Evolutionary conservation across 2,113 vertebrate genomes (phyloP).

Genomic region (Notarius quadriscutis): DNA sequence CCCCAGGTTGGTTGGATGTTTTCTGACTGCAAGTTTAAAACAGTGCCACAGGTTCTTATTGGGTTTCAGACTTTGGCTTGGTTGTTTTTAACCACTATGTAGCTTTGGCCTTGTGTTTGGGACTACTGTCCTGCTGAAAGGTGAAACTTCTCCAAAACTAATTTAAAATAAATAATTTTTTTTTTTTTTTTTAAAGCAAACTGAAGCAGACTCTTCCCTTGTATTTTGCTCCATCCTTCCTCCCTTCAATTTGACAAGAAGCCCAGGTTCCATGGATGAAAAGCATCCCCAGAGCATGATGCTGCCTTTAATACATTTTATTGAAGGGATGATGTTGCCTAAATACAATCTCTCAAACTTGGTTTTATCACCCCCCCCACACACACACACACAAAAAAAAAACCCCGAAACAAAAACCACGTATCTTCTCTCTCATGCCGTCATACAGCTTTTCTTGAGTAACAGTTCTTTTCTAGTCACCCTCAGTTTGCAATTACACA

Average conservation of each 20-base stretch:
- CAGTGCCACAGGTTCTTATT: not conserved
- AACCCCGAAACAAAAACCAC: not conserved
- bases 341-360: not conserved
- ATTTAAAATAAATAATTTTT: no score
- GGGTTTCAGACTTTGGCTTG: not conserved
- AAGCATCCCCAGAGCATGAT: not conserved
- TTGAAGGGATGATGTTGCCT: not conserved
- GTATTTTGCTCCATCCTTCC: not conserved
- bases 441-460: not conserved
- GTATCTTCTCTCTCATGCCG: not conserved
- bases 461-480: not conserved
- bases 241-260: not conserved
- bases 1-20: not conserved
- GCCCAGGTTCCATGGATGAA: not conserved
- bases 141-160: no score
- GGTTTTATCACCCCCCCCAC: not conserved
- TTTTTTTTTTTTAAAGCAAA: not conserved
- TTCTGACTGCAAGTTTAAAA: not conserved
- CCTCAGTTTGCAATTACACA: not conserved
- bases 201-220: not conserved
- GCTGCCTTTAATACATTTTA: not conserved
- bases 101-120: not conserved
- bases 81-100: not conserved
- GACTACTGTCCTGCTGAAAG: no score
- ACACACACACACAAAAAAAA: no score